Percentiles rank a stretch among this genome's conserved stretches.
phyloP scores from a whole-genome alignment of 2,888 invertebrate species.

The Sinhomidia bicolor region DNA sequence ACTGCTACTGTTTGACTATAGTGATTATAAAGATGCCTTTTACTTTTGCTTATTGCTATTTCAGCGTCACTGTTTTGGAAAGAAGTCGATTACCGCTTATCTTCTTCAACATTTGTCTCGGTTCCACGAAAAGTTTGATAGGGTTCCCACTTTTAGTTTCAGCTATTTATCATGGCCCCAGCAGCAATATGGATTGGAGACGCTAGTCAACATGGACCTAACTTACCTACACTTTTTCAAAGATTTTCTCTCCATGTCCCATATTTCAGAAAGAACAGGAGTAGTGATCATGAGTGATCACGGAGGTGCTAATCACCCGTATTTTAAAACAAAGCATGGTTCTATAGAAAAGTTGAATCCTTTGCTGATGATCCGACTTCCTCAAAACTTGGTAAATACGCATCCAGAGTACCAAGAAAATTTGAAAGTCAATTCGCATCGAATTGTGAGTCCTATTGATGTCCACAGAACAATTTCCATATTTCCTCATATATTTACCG shows the following conservation, averaged over 20 bases:
- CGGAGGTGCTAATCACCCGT: constrained; percentile 56
- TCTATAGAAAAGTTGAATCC: constrained; percentile 65
- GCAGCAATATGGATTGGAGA: constrained; percentile 46
- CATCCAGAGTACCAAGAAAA: constrained; percentile 55
- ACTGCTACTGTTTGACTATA: too few species aligned
- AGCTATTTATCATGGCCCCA: constrained; percentile 70
- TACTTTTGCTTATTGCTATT: too few species aligned
- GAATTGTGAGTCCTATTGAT: constrained; percentile 70
- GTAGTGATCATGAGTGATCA: constrained; percentile 73
- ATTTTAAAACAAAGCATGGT: constrained; percentile 68
- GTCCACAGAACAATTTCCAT: constrained; percentile 69
- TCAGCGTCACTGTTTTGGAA: constrained; percentile 68
- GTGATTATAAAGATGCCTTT: too few species aligned
- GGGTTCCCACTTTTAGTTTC: constrained; percentile 66
- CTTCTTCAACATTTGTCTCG: constrained; percentile 61
- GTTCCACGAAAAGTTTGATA: constrained; percentile 54
- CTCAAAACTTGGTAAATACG: constrained; percentile 33
- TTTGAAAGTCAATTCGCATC: constrained; percentile 59
- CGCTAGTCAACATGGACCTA: constrained; percentile 56
- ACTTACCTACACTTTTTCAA: constrained; percentile 66
- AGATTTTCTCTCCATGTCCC: constrained; percentile 26
- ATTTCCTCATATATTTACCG: constrained; percentile 49
- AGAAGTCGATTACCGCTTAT: constrained; percentile 39
- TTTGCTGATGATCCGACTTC: constrained; percentile 67
- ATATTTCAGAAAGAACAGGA: constrained; percentile 65